A percentile compares a stretch with the other conserved stretches of the same genome.
Conservation (phyloP, 1,140 invertebrate species). For the Gonioctena quinquepunctata region DNA sequence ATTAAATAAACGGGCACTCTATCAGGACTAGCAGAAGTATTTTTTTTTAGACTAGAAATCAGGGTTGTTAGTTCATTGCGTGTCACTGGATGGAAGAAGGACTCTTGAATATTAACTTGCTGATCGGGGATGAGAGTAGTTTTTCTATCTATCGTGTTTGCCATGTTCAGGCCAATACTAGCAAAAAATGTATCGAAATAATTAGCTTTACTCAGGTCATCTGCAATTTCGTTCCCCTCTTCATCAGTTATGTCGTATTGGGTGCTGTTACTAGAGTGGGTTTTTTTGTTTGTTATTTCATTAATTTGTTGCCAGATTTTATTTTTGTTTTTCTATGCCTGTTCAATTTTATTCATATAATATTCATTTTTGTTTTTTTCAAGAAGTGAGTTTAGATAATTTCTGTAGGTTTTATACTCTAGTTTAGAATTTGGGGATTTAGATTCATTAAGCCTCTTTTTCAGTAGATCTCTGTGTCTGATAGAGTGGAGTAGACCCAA, state of each 20-base stretch:
- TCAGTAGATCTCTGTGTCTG: no score
- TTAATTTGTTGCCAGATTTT: no score
- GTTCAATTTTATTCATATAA: no score
- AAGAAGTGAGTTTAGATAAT: no score
- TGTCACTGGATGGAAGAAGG: neutral
- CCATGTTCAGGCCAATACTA: neutral
- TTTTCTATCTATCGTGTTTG: neutral
- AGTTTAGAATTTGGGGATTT: no score
- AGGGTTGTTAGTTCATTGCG: neutral
- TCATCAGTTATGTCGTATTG: no score
- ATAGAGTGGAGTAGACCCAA: no score
- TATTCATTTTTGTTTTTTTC: no score
- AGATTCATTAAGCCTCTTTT: no score
- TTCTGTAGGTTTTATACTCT: neutral
- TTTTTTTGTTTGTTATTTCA: no score
- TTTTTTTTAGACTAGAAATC: neutral
- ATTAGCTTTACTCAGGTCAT: neutral
- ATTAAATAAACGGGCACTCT: neutral
- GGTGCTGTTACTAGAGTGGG: no score
- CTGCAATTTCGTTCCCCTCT: neutral
- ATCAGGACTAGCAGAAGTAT: neutral
- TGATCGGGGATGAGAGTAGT: neutral
- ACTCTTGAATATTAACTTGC: conserved; percentile 5
- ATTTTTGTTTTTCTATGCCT: no score
- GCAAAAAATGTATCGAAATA: neutral